Evolutionary conservation across 2,113 vertebrate species (phyloP), one percentile per base, ranked within the genome.

Genomic region (Sterna hirundo): DNA sequence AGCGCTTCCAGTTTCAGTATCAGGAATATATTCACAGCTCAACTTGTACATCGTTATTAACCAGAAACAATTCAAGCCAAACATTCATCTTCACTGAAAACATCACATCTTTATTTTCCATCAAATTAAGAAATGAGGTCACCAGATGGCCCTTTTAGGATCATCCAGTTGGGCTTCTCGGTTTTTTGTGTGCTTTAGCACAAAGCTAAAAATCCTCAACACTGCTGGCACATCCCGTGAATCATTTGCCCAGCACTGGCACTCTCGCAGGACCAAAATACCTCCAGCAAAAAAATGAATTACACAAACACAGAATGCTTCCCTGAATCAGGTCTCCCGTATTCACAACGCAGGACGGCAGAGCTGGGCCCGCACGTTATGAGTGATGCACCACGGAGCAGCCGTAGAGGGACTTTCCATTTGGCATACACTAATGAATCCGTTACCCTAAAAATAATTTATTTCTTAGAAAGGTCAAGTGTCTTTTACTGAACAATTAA

Each of bases 61-160:
- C 3, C 68, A 94, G 79, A 83, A 92, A 54, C n/a, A 75, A 68
- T 52, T 94, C 9, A 5, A 91, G 32, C 6, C 46, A 88, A 94
- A 78, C 5, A 64, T 91, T 68, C 61, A 84, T 64, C 51, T 71
- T 94, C 86, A 91, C 55, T 89, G 83, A 70, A 95, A 92, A 90
- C 3, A 13, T n/a, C 15, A 15, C 1, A 0, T 46, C 51, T 92
- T 74, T 94, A 61, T 64, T 92, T 90, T 94, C 71, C 80, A 86
- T 94, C 52, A 94, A 61, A 95, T 96, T 96, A 96, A 81, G 88
- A 95, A 95, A 96, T 10, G 20, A 88, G 80, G 91, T 81, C 91
- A 93, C 86, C 91, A 96, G 89, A 91, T 89, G 89, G 81, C 40
- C 51, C 72, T 91, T 77, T 78, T 57, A 83, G 77, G 77, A 83